Percentiles rank a stretch among this genome's conserved stretches.
Evolutionary conservation across 2,113 vertebrate genomes (phyloP).

Genomic region (Todiramphus saurophagus): DNA sequence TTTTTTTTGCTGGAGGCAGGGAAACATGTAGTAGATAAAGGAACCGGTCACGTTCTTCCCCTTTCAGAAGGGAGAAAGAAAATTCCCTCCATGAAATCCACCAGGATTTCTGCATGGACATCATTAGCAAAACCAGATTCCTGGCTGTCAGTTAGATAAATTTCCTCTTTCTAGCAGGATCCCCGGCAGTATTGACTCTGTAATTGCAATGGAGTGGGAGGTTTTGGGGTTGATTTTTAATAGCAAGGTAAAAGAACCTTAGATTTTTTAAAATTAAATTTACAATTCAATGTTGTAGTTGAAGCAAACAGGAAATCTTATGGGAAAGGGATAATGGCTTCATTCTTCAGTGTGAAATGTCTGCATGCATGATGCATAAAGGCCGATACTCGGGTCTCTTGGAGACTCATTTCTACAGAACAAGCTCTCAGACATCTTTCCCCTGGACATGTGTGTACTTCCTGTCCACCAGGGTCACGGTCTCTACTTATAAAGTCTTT

Average conservation of each 20-base stretch:
- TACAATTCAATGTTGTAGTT: neutral
- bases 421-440: neutral
- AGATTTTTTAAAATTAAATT: conserved; percentile 13
- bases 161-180: neutral
- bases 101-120: neutral
- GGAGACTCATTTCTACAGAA: neutral
- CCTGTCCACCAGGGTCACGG: neutral
- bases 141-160: neutral
- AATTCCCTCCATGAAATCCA: neutral
- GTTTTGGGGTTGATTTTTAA: neutral
- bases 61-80: neutral
- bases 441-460: neutral
- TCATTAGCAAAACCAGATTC: neutral
- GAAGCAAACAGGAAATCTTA: neutral
- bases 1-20: neutral
- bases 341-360: neutral
- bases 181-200: neutral
- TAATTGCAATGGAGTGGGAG: neutral
- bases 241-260: neutral
- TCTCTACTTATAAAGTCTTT: neutral
- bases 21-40: neutral
- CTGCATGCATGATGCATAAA: conserved; percentile 1
- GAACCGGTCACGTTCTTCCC: neutral
- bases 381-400: neutral
- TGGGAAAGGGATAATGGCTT: neutral